Conservation (phyloP, 1,140 invertebrate genomes). For the Chionoecetes opilio region DNA sequence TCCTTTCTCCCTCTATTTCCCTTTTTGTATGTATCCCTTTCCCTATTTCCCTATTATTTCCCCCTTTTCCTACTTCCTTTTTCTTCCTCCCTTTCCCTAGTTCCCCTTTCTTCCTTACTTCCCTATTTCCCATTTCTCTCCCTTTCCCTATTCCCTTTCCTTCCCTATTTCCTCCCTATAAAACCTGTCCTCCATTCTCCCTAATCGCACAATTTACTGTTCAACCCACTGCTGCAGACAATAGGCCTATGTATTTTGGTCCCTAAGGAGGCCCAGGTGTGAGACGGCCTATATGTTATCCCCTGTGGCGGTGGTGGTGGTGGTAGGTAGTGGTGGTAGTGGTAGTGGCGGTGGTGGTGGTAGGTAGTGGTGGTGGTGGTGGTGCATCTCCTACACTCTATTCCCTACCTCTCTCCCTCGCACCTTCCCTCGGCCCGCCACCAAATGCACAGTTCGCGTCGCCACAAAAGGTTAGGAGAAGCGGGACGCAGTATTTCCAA, state of each 20-base stretch:
- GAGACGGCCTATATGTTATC: neutral
- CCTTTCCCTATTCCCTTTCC: neutral
- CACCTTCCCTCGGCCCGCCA: neutral
- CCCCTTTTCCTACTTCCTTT: neutral
- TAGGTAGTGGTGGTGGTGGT: neutral
- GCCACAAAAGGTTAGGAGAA: conserved; percentile 7
- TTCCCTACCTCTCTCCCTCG: neutral
- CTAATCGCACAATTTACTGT: neutral
- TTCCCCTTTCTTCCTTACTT: neutral
- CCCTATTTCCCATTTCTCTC: neutral
- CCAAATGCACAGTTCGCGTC: neutral
- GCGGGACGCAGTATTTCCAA: neutral
- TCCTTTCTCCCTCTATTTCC: neutral
- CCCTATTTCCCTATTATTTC: neutral
- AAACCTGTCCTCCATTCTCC: neutral
- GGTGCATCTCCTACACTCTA: neutral
- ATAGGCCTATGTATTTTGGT: neutral
- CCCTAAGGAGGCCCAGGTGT: neutral
- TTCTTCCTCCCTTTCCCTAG: neutral
- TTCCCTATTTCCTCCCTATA: too few relatives aligned
- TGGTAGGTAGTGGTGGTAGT: neutral
- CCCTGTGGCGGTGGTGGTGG: neutral
- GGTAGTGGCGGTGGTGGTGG: neutral
- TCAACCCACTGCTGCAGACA: neutral
- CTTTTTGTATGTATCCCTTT: neutral